Evolutionary conservation across 2,797 vertebrate species (phyloP), one percentile per base, ranked within the genome.

Genomic region (Trichosurus vulpecula): DNA sequence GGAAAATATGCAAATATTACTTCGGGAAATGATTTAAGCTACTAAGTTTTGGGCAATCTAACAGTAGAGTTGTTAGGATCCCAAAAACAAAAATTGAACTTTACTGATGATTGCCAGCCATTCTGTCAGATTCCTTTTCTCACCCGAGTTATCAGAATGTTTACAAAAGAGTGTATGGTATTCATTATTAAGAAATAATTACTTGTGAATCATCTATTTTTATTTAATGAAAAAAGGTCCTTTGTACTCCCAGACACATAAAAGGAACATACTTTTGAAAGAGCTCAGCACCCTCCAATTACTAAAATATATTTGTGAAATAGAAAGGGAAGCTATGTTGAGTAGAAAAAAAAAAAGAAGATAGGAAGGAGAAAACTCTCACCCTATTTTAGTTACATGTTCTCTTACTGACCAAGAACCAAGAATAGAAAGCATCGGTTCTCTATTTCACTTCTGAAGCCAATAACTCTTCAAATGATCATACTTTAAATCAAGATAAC

Each of bases 251-350:
- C 41, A 74, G 51, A 93, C 91, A 97, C 91, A 2, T 35, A 96
- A 93, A 22, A 95, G 29, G 92, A 94, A 41, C 95, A 52, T 0
- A 41, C 14, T 61, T 94, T 96, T 97, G 96, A 95, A 96, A 96
- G n/a, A 95, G 89, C 14, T 13, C 93, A 51, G 90, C 41, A 93
- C 29, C 93, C 57, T 87, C 90, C 87, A 96, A 97, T 87, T 81
- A 95, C 35, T 66, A 97, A 95, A 90, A 96, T 9, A n/a, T 5
- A 30, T 9, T 14, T 81, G 8, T 3, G 41, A 95, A 95, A 96
- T 1, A 95, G 29, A 11, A 90, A 41, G 13, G 14, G 56, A 53
- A 90, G 52, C 93, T 81, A 96, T 94, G 90, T 97, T 93, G 94
- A 97, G 96, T 66, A 52, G 27, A 22, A 53, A 35, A 95, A 92